Evolutionary conservation across 2,888 invertebrate genomes (phyloP).

Genomic region (Rhogogaster chlorosoma): DNA sequence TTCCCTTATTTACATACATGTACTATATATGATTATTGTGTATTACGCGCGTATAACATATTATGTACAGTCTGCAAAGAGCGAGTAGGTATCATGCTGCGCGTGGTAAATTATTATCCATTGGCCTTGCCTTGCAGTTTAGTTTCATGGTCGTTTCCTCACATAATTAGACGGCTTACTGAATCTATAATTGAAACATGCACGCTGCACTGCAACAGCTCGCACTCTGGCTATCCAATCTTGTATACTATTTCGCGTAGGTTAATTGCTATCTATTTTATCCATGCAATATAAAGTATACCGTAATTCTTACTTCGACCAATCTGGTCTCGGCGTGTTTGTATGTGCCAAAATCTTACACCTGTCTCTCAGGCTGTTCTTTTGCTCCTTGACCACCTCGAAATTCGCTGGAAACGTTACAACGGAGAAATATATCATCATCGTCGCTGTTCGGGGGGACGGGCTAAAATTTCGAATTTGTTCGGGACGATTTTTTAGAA

Average conservation of each 20-base stretch:
- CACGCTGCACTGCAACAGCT: background rate
- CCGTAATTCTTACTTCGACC: constrained; percentile 65
- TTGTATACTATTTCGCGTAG: background rate
- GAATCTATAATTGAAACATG: constrained; percentile 33
- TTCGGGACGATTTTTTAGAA: too few species aligned
- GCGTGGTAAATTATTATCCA: background rate
- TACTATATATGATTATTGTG: background rate
- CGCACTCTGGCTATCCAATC: background rate
- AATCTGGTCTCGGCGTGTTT: constrained; percentile 79
- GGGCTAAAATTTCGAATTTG: too few species aligned
- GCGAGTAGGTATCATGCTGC: constrained; percentile 7
- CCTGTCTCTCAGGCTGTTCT: constrained; percentile 77
- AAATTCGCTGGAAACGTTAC: constrained; percentile 46
- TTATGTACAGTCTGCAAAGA: background rate
- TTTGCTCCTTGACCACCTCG: constrained; percentile 73
- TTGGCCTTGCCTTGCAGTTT: constrained; percentile 15
- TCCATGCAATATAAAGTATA: background rate
- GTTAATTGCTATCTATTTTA: background rate
- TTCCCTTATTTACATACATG: background rate
- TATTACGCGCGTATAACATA: background rate
- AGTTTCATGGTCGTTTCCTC: constrained; percentile 19
- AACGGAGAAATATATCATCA: background rate
- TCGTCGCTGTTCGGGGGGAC: too few species aligned
- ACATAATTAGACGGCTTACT: constrained; percentile 36
- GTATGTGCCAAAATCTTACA: constrained; percentile 78